Percentiles rank a stretch among this genome's conserved stretches.
Evolutionary conservation across 2,797 vertebrate genomes (phyloP).

Genomic region (Schizopygopsis malacanthus): DNA sequence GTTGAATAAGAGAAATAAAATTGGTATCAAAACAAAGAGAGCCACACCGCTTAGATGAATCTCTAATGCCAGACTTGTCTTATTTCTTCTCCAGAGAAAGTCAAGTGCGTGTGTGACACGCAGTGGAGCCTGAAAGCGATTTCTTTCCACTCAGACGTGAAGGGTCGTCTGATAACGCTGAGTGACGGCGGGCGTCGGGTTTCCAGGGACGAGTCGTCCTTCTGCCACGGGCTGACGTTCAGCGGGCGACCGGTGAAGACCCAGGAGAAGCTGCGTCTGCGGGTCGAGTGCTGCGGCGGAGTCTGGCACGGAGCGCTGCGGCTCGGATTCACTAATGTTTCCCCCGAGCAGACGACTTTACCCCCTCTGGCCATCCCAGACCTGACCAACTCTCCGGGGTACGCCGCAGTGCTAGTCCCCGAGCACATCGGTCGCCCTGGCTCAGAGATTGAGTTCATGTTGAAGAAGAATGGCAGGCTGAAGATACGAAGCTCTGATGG

Average conservation of each 20-base stretch:
- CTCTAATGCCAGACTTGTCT: background rate
- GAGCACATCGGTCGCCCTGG: slow-evolving; percentile 57
- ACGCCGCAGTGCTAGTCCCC: slow-evolving; percentile 72
- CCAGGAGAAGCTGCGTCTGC: slow-evolving; percentile 74
- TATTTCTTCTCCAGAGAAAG: slow-evolving; percentile 3
- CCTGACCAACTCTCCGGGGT: slow-evolving; percentile 71
- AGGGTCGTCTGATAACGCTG: slow-evolving; percentile 73
- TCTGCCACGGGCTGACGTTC: slow-evolving; percentile 81
- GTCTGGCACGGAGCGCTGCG: slow-evolving; percentile 80
- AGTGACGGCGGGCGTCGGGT: slow-evolving; percentile 62
- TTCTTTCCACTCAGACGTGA: slow-evolving; percentile 72
- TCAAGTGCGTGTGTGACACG: slow-evolving; percentile 15
- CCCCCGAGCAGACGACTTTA: slow-evolving; percentile 68
- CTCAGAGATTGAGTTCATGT: slow-evolving; percentile 79
- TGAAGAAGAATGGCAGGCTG: slow-evolving; percentile 68
- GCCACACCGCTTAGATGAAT: background rate
- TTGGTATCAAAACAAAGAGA: background rate
- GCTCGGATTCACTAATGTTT: slow-evolving; percentile 82
- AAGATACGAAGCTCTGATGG: slow-evolving; percentile 34
- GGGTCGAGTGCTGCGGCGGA: slow-evolving; percentile 51
- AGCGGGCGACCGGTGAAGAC: slow-evolving; percentile 74
- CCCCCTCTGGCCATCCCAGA: slow-evolving; percentile 78
- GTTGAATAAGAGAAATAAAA: background rate
- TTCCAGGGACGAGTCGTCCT: slow-evolving; percentile 58
- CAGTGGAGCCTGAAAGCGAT: slow-evolving; percentile 72